Percentiles rank a stretch among this genome's conserved stretches.
Evolutionary conservation across 1,140 invertebrate genomes (phyloP).

Genomic region (Papilio helenus): DNA sequence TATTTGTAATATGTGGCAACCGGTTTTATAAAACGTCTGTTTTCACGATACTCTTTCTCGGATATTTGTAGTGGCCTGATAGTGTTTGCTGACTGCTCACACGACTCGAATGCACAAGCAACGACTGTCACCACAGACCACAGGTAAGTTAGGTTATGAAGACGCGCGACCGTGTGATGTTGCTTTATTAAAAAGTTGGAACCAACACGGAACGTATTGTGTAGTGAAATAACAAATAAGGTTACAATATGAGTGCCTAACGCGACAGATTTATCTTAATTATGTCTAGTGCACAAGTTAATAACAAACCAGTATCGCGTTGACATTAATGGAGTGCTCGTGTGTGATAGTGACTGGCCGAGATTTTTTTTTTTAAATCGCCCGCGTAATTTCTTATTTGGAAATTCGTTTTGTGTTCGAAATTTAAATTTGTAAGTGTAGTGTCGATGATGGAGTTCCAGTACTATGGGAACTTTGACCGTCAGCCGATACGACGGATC

Average conservation of each 20-base stretch:
- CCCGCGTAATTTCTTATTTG: constrained; percentile 28
- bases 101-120: constrained; percentile 38
- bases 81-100: constrained; percentile 58
- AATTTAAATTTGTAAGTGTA: constrained; percentile 25
- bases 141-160: constrained; percentile 32
- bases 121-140: constrained; percentile 23
- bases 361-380: constrained; percentile 20
- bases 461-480: constrained; percentile 72
- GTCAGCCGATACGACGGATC: constrained; percentile 53
- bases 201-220: not conserved
- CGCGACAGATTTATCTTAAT: constrained; percentile 68
- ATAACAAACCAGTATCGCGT: constrained; percentile 71
- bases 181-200: constrained; percentile 1
- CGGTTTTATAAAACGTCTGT: constrained; percentile 26
- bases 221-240: constrained; percentile 31
- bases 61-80: constrained; percentile 55
- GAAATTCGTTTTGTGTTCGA: constrained; percentile 37
- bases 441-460: constrained; percentile 70
- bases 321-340: constrained; percentile 57
- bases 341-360: constrained; percentile 51
- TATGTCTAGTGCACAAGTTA: constrained; percentile 61
- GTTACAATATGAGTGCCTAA: constrained; percentile 52
- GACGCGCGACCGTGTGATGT: not conserved
- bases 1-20: not conserved
- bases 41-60: constrained; percentile 23